Evolutionary conservation across 2,888 invertebrate species (phyloP).

Genomic region (Protophormia terraenovae): DNA sequence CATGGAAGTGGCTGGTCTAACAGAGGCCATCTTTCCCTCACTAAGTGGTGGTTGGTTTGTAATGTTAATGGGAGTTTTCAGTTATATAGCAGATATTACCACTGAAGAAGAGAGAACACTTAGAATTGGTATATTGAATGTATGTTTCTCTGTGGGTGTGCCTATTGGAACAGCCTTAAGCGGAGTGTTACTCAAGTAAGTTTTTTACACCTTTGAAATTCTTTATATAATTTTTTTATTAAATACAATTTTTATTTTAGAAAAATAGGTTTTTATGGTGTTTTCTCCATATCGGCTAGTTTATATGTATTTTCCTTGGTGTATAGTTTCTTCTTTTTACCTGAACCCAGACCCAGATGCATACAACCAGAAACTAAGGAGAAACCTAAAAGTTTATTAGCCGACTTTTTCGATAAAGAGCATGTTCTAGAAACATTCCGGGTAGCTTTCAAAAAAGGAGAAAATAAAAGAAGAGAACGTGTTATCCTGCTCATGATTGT

Average conservation of each 20-base stretch:
- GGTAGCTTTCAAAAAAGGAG: slow-evolving; percentile 90
- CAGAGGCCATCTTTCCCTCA: slow-evolving; percentile 91
- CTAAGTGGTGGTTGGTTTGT: slow-evolving; percentile 92
- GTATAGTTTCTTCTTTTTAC: slow-evolving; percentile 88
- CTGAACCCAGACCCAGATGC: slow-evolving; percentile 83
- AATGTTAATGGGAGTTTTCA: slow-evolving; percentile 94
- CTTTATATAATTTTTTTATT: background rate
- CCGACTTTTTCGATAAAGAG: slow-evolving; percentile 88
- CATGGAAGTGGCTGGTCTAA: slow-evolving; percentile 90
- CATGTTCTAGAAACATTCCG: slow-evolving; percentile 90
- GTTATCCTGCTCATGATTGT: slow-evolving; percentile 90
- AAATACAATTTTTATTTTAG: slow-evolving; percentile 68
- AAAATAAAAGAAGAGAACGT: slow-evolving; percentile 87
- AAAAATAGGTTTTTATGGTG: slow-evolving; percentile 91
- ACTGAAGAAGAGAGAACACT: slow-evolving; percentile 91
- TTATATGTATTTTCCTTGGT: slow-evolving; percentile 88
- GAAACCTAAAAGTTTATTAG: slow-evolving; percentile 75
- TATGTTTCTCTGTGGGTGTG: slow-evolving; percentile 93
- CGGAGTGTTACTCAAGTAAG: slow-evolving; percentile 86
- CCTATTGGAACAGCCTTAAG: slow-evolving; percentile 94
- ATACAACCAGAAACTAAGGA: slow-evolving; percentile 72
- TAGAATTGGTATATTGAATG: slow-evolving; percentile 92
- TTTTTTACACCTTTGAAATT: slow-evolving; percentile 20
- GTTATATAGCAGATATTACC: slow-evolving; percentile 93
- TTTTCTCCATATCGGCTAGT: slow-evolving; percentile 89